A percentile compares a stretch with the other conserved stretches of the same genome.
Evolutionary conservation across 2,113 vertebrate genomes (phyloP).

Genomic region (Oryzias javanicus): DNA sequence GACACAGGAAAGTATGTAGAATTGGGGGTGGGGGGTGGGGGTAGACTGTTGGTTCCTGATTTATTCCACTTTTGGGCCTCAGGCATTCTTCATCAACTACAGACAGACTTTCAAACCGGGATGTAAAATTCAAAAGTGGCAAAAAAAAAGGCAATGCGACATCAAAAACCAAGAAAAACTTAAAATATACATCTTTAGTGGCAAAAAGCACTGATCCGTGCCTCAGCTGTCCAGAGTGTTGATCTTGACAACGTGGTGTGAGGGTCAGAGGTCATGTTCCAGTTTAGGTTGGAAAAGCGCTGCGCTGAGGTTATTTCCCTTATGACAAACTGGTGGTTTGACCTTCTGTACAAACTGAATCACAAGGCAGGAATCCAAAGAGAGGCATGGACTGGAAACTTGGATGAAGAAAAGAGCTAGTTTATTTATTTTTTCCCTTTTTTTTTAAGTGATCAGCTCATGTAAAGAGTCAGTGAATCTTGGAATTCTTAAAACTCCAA

Average conservation of each 20-base stretch:
- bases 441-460: too few species aligned
- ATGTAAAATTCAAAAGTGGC: slow-evolving; percentile 38
- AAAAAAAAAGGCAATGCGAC: slow-evolving; percentile 29
- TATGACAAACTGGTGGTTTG: slow-evolving; percentile 47
- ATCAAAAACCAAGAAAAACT: slow-evolving; percentile 6
- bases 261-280: slow-evolving; percentile 57
- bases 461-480: slow-evolving; percentile 12
- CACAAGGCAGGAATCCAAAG: slow-evolving; percentile 39
- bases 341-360: slow-evolving; percentile 32
- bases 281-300: slow-evolving; percentile 48
- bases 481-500: slow-evolving; percentile 6
- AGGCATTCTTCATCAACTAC: slow-evolving; percentile 52
- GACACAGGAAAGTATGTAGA: slow-evolving; percentile 43
- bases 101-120: slow-evolving; percentile 36
- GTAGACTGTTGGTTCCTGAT: slow-evolving; percentile 35
- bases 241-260: slow-evolving; percentile 54
- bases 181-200: slow-evolving; percentile 36
- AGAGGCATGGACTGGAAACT: slow-evolving; percentile 28
- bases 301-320: slow-evolving; percentile 36
- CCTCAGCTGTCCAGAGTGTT: slow-evolving; percentile 58
- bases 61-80: slow-evolving; percentile 43
- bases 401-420: slow-evolving; percentile 2
- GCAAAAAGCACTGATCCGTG: slow-evolving; percentile 36
- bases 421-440: neutral
- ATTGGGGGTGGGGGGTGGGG: slow-evolving; percentile 10